Base-by-base conservation (phyloP, 2,888 invertebrate species). In the Cyclophora punctaria region DNA sequence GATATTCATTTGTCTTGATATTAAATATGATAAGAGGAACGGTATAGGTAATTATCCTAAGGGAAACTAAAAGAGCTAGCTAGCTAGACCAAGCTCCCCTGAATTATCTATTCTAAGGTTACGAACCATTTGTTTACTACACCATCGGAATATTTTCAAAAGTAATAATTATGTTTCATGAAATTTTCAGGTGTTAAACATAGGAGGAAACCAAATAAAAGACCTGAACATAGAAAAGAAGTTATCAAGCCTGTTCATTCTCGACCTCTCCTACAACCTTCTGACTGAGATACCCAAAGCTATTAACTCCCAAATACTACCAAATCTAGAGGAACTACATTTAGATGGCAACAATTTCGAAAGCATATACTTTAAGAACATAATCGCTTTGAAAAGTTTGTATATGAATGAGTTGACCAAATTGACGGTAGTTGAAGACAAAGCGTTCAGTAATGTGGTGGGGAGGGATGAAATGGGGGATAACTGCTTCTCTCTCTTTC, bases 191-290 rank as follows among this genome's bases (percentile, higher is more conserved):
- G 73, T 83, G 4, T 62, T 89, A 47, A 84, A 80, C 55, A 73
- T 89, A 6, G 87, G 83, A 5, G 83, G 84, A 3, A 89, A 89
- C 54, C 83, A 83, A 59, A 73, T 91, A 55, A 80, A 79, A 56
- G 76, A 79, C 5, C 69, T 91, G 34, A 77, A 82, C 47, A 72
- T 89, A n/a, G 66, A 78, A 35, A 81, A 76, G 48, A 83, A 83
- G 59, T 64, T 90, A 7, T 69, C 83, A 0, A 80, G 77, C 44
- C 71, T 91, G 0, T 79, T 75, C 61, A 81, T 71, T 42, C 60
- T 91, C 50, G 90, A 91, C 60, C 46, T 91, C 34, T 90, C 91
- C 0, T 81, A 83, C 60, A 91, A 91, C 59, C 59, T 78, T 5
- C 67, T 91, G 33, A 56, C 68, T 1, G 77, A 74, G 49, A 73